Evolutionary conservation across 2,113 vertebrate species (phyloP), one percentile per base, ranked within the genome.

Genomic region (Odontesthes bonariensis): DNA sequence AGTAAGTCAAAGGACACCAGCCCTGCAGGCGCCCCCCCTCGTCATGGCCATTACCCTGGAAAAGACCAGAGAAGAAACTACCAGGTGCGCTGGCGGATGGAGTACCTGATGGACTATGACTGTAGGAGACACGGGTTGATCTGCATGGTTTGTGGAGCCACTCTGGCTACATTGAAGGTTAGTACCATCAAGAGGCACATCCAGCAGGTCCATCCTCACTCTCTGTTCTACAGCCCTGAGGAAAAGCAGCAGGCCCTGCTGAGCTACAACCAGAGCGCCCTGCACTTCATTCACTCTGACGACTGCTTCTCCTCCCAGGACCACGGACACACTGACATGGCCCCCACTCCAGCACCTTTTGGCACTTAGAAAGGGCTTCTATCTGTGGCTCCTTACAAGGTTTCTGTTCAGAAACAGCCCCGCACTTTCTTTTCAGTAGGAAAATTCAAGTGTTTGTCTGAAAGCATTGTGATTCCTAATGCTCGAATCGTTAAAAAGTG

Each of bases 41-140:
- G 92, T 16, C 91, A 93, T 40, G 73, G 89, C 47, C 95, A 95
- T 56, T 95, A 92, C 73, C 95, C 95, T 5, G 95, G 95, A 54
- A 95, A 95, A 73, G 96, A 94, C 93, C 95, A 97, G 93, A 90
- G 95, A 31, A 95, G 96, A 53, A 97, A 96, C 92, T 98, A 98
- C 93, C 96, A 97, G 93, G 94, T 91, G 59, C 96, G 94, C 91
- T 97, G 96, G 96, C 89, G 96, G 82, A 86, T 91, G 58, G 96
- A 97, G 53, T 97, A 94, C 90, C 94, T 97, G 91, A 97, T 97
- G 96, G 96, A 97, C 69, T 97, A 97, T 38, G 95, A 97, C 91
- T 95, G 95, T 67, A 93, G 93, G 23, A 89, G 94, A 14, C 95
- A 95, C 12, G 95, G 95, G 0, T 88, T 96, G 47, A 94, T 96